Percentiles rank a stretch among this genome's conserved stretches.
Evolutionary conservation across 2,797 vertebrate species (phyloP).

Genomic region (Enteromius paludinosus): DNA sequence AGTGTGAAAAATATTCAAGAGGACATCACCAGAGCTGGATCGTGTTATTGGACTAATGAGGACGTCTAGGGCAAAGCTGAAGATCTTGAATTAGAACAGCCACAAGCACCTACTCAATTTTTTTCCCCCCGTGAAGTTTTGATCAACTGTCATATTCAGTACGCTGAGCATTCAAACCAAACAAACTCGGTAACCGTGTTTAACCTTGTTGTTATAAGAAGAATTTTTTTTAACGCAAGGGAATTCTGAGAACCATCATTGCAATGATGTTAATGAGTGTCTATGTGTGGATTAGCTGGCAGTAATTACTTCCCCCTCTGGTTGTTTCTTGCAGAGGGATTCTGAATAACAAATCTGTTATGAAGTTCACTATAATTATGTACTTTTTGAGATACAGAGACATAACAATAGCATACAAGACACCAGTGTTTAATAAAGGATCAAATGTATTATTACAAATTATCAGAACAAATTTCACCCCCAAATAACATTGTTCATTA

Average conservation of each 20-base stretch:
- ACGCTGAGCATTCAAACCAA: neutral
- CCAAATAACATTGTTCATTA: slow-evolving; percentile 6
- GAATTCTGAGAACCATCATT: slow-evolving; percentile 39
- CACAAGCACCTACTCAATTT: slow-evolving; percentile 5
- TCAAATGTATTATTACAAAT: neutral
- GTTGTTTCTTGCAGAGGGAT: slow-evolving; percentile 38
- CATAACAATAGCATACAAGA: neutral
- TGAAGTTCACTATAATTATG: slow-evolving; percentile 28
- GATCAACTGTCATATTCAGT: slow-evolving; percentile 15
- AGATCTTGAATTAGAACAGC: slow-evolving; percentile 15
- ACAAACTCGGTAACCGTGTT: slow-evolving; percentile 20
- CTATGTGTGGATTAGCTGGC: slow-evolving; percentile 46
- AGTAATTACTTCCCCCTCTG: slow-evolving; percentile 50
- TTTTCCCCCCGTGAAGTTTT: slow-evolving; percentile 15
- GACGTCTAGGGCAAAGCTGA: slow-evolving; percentile 24
- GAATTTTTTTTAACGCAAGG: slow-evolving; percentile 9
- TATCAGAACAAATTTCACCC: neutral
- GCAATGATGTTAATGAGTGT: slow-evolving; percentile 38
- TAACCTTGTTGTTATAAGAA: slow-evolving; percentile 10
- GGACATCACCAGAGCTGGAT: neutral
- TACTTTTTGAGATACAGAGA: slow-evolving; percentile 21
- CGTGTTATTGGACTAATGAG: slow-evolving; percentile 50
- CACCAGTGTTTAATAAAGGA: neutral
- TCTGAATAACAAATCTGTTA: slow-evolving; percentile 45
- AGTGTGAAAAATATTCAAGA: neutral